Percentiles rank a stretch among this genome's conserved stretches.
Conservation (phyloP, 23 tunicate species). For the Trididemnum clinides region DNA sequence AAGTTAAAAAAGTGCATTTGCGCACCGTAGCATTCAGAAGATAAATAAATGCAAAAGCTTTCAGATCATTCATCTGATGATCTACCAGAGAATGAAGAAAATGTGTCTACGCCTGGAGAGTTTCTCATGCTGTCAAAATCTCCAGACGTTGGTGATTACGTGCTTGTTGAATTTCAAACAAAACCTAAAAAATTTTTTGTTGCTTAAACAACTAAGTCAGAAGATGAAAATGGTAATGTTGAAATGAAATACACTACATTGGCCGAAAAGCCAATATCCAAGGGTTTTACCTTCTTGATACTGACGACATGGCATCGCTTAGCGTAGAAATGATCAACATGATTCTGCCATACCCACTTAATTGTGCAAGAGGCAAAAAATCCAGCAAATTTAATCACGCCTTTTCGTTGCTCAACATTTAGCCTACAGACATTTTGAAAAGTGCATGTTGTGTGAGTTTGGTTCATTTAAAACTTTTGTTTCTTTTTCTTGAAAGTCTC, state of each 20-base stretch:
- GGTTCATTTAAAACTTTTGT: too few species aligned
- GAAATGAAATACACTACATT: background rate
- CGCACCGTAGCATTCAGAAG: background rate
- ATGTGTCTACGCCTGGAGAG: background rate
- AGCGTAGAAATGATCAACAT: too few species aligned
- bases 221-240: constrained; percentile 3
- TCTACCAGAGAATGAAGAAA: background rate
- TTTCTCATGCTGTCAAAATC: background rate
- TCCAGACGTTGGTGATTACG: background rate
- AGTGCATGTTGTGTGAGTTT: too few species aligned
- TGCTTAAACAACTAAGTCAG: background rate
- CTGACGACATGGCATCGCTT: background rate
- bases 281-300: background rate
- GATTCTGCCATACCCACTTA: too few species aligned
- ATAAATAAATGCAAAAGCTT: background rate
- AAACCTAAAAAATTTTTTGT: background rate
- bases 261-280: background rate
- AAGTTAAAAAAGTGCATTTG: background rate
- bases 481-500: too few species aligned
- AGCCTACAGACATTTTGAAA: too few species aligned
- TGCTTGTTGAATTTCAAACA: background rate
- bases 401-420: too few species aligned
- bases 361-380: too few species aligned
- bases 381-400: too few species aligned
- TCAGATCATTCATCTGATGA: background rate